A percentile compares a stretch with the other conserved stretches of the same genome.
Evolutionary conservation across 2,888 invertebrate species (phyloP).

Genomic region (Coecobrya sp.): DNA sequence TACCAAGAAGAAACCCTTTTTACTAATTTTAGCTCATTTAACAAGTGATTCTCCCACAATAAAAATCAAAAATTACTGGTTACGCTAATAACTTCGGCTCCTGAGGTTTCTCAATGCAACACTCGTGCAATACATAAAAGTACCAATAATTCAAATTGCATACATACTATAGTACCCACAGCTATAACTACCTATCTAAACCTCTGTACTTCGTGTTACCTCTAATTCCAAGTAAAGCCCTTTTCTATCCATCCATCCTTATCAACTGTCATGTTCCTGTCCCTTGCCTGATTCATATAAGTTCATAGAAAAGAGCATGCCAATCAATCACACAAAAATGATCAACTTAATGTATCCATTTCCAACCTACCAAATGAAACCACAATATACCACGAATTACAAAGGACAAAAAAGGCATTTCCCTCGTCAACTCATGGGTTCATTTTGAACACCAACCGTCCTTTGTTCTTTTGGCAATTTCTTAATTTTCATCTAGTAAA

Average conservation of each 20-base stretch:
- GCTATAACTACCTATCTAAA: not conserved
- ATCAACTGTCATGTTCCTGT: conserved; percentile 66
- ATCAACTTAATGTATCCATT: conserved; percentile 33
- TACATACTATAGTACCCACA: not conserved
- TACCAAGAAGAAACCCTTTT: conserved; percentile 47
- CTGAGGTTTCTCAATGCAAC: conserved; percentile 54
- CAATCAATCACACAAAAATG: conserved; percentile 11
- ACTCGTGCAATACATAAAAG: not conserved
- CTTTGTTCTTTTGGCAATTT: conserved; percentile 38
- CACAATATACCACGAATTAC: conserved; percentile 2
- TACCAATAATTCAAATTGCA: not conserved
- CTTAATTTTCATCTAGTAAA: conserved; percentile 8
- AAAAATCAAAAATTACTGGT: conserved; percentile 34
- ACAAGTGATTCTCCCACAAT: conserved; percentile 70
- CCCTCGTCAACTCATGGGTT: not conserved
- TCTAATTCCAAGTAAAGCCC: conserved; percentile 8
- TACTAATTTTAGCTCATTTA: conserved; percentile 76
- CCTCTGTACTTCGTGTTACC: conserved; percentile 14
- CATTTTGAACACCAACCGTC: not conserved
- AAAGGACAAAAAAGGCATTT: not conserved
- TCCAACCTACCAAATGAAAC: conserved; percentile 48
- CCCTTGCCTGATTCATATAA: conserved; percentile 28
- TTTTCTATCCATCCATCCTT: conserved; percentile 41
- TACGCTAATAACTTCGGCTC: conserved; percentile 3
- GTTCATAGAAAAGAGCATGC: not conserved